Evolutionary conservation across 1,140 invertebrate genomes (phyloP).

Genomic region (Drosophila navojoa): DNA sequence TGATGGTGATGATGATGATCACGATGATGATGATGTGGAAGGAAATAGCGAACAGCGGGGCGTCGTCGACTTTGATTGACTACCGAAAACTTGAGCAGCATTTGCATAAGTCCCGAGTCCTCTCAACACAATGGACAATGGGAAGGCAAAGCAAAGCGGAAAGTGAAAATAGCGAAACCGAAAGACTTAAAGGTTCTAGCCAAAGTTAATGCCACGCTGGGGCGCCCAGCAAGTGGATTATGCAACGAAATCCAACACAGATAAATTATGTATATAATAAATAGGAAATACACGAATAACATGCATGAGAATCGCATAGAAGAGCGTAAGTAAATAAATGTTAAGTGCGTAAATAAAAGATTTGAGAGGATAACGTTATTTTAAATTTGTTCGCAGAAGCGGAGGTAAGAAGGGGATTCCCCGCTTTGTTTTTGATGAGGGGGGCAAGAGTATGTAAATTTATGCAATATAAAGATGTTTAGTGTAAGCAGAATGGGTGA

Average conservation of each 20-base stretch:
- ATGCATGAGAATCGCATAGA: neutral
- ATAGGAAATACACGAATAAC: neutral
- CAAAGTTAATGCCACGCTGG: neutral
- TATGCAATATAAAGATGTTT: too few species aligned
- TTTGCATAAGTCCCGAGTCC: conserved; percentile 70
- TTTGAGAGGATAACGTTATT: too few species aligned
- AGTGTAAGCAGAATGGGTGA: too few species aligned
- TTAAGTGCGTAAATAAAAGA: too few species aligned
- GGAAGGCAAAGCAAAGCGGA: conserved; percentile 5
- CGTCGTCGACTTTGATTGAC: conserved; percentile 73
- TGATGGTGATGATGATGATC: conserved; percentile 19
- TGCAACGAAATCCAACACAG: neutral
- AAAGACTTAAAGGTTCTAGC: conserved; percentile 1
- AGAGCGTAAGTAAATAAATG: neutral
- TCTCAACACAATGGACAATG: conserved; percentile 64
- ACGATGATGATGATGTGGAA: conserved; percentile 30
- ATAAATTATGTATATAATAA: conserved; percentile 3
- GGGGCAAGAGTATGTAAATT: too few species aligned
- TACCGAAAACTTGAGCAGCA: conserved; percentile 49
- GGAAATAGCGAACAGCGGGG: conserved; percentile 28
- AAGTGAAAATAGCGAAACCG: conserved; percentile 24
- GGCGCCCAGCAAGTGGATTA: conserved; percentile 9
- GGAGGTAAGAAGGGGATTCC: too few species aligned
- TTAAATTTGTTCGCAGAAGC: too few species aligned
- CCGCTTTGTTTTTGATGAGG: too few species aligned